These are phyloP conservation scores for Callosobruchus maculatus DNA, from an alignment of 2,888 invertebrate genomes.

Conservation along the genomic window DNA sequence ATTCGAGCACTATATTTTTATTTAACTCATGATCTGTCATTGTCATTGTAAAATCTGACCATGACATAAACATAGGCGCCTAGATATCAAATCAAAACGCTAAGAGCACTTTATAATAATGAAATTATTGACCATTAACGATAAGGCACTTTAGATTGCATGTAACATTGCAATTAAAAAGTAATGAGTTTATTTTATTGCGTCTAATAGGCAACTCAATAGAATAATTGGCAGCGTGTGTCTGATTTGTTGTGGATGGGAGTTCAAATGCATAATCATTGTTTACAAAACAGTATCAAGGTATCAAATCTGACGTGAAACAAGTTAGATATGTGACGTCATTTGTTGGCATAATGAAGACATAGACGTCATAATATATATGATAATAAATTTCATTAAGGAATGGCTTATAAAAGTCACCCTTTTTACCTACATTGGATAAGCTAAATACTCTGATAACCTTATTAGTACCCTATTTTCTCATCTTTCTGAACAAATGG, in stretches of 20 bases:
- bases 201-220: background rate
- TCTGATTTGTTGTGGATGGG: background rate
- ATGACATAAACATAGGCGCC: background rate
- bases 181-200: background rate
- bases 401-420: too few relatives aligned
- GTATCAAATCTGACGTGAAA: background rate
- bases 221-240: background rate
- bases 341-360: background rate
- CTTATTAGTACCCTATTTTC: too few relatives aligned
- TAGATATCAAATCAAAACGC: background rate
- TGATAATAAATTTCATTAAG: too few relatives aligned
- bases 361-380: too few relatives aligned
- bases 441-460: too few relatives aligned
- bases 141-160: background rate
- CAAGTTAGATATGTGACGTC: background rate
- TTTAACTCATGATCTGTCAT: background rate
- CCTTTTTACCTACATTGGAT: too few relatives aligned
- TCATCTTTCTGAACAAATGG: too few relatives aligned
- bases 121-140: background rate
- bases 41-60: background rate
- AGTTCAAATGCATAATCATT: background rate
- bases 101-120: background rate
- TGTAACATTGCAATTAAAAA: background rate
- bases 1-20: too few relatives aligned
- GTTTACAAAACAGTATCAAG: background rate